phyloP scores from a whole-genome alignment of 2,888 invertebrate genomes.

The Habrosyne pyritoides region DNA sequence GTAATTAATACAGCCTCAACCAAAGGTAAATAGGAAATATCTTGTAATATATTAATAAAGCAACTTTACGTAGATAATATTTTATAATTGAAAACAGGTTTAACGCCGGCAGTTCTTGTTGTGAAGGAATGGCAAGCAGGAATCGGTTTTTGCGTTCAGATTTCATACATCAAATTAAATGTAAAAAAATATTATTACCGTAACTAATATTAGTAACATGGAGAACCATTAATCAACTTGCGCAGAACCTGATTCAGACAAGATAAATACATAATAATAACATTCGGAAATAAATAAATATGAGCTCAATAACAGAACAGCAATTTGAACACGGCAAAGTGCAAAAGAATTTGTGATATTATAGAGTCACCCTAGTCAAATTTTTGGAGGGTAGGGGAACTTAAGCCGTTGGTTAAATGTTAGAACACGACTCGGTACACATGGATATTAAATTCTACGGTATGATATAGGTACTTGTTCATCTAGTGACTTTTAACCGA shows the following conservation, averaged over 20 bases:
- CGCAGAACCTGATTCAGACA: background rate
- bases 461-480: constrained; percentile 12
- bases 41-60: background rate
- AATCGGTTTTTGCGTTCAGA: background rate
- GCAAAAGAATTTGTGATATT: background rate
- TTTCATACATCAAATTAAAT: background rate
- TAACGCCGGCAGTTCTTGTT: background rate
- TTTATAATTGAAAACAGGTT: constrained; percentile 9
- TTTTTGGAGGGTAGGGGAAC: background rate
- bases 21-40: constrained; percentile 2
- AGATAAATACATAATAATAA: background rate
- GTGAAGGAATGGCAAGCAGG: constrained; percentile 6
- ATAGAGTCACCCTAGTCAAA: background rate
- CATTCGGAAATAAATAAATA: background rate
- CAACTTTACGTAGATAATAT: background rate
- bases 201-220: background rate
- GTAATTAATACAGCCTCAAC: background rate
- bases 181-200: constrained; percentile 1
- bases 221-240: constrained; percentile 3
- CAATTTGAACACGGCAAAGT: background rate
- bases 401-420: background rate
- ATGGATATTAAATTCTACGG: background rate
- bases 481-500: constrained; percentile 47
- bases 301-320: background rate
- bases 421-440: background rate